Conservation (phyloP, 2,888 invertebrate species). For the Pardosa pseudoannulata region DNA sequence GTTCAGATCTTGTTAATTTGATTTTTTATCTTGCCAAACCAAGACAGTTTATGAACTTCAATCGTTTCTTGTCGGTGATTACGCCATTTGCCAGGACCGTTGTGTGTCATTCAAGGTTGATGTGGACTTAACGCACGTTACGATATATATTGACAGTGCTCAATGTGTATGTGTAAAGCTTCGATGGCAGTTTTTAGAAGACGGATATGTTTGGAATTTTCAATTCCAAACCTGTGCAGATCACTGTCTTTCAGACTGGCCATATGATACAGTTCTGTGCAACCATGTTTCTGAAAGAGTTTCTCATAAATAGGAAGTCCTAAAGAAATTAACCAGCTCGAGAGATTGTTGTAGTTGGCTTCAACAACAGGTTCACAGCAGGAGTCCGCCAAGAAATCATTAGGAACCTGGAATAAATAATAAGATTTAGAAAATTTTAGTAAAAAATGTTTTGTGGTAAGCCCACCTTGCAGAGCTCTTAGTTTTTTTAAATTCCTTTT, state of each 20-base stretch:
- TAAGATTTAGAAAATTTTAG: too few species aligned
- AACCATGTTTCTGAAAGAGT: slow-evolving; percentile 60
- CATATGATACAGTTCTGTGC: slow-evolving; percentile 75
- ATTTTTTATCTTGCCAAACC: neutral
- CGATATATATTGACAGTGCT: slow-evolving; percentile 36
- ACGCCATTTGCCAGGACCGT: too few species aligned
- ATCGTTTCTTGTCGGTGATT: too few species aligned
- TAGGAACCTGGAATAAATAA: slow-evolving; percentile 76
- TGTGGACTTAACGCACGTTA: neutral
- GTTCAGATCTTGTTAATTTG: too few species aligned
- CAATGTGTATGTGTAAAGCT: slow-evolving; percentile 72
- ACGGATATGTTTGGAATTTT: slow-evolving; percentile 71
- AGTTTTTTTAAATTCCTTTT: too few species aligned
- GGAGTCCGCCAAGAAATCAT: slow-evolving; percentile 76
- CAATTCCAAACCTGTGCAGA: slow-evolving; percentile 66
- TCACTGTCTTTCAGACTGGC: slow-evolving; percentile 74
- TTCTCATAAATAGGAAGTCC: slow-evolving; percentile 78
- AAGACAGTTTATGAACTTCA: neutral
- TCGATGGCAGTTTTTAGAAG: slow-evolving; percentile 73
- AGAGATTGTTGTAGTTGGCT: slow-evolving; percentile 76
- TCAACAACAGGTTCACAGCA: slow-evolving; percentile 76
- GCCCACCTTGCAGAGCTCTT: too few species aligned
- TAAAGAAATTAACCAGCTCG: slow-evolving; percentile 77
- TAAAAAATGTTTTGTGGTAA: too few species aligned
- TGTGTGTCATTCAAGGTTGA: neutral